Evolutionary conservation across 2,797 vertebrate genomes (phyloP).

Genomic region (Psittacula derbiana): DNA sequence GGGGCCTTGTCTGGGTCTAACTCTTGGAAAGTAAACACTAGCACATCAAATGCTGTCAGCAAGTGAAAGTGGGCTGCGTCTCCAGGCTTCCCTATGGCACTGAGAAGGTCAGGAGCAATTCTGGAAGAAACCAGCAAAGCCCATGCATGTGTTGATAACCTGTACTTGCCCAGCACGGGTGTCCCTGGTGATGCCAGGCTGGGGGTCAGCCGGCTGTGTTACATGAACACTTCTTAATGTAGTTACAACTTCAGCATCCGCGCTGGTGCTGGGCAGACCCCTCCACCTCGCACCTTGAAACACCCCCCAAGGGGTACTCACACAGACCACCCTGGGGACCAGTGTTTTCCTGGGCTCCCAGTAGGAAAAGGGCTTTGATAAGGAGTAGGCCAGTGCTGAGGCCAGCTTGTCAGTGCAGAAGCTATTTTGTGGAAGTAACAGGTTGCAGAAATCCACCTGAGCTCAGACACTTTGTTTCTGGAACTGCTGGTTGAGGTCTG

Average conservation of each 20-base stretch:
- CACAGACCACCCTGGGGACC: accelerated
- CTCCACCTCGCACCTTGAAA: background rate
- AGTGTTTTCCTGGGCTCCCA: accelerated
- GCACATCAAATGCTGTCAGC: background rate
- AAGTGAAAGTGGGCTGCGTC: background rate
- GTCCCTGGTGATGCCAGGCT: background rate
- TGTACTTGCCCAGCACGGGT: background rate
- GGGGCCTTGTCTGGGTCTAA: background rate
- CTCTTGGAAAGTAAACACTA: background rate
- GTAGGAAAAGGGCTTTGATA: background rate
- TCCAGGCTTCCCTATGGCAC: background rate
- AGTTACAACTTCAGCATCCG: background rate
- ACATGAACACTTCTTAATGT: background rate
- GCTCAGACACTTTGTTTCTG: background rate
- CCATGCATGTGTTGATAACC: background rate
- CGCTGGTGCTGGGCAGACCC: background rate
- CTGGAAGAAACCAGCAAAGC: background rate
- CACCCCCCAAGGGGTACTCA: accelerated
- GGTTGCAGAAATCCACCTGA: background rate
- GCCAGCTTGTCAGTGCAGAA: background rate
- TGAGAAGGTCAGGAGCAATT: background rate
- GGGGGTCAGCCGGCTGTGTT: accelerated
- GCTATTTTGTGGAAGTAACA: background rate
- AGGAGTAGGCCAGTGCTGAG: background rate
- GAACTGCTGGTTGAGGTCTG: background rate